These are phyloP conservation scores for Sycophila sp. DNA, from an alignment of 1,140 invertebrate genomes.

Conservation along the genomic window DNA sequence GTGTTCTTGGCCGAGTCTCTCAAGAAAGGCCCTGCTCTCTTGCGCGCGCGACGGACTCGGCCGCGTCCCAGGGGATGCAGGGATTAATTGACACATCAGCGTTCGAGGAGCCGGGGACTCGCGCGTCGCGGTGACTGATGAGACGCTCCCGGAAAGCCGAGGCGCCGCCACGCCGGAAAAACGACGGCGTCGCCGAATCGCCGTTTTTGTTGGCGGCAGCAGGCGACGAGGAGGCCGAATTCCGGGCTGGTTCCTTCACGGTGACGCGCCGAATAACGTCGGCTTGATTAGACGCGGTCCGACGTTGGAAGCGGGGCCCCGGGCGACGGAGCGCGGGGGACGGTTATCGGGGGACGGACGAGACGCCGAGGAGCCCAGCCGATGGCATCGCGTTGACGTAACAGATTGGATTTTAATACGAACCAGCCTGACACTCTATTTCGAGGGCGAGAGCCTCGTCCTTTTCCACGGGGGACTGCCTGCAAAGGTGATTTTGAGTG, in stretches of 20 bases:
- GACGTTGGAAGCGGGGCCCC: neutral
- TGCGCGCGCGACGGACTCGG: too few species aligned
- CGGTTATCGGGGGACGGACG: neutral
- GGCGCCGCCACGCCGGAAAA: constrained; percentile 12
- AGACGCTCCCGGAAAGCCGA: constrained; percentile 45
- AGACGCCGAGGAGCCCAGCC: too few species aligned
- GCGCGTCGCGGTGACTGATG: constrained; percentile 53
- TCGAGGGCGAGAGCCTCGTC: too few species aligned
- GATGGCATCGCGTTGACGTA: constrained; percentile 6
- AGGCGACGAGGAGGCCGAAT: constrained; percentile 20
- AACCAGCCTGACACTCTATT: constrained; percentile 12
- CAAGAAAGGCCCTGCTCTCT: too few species aligned
- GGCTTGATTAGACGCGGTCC: constrained; percentile 9
- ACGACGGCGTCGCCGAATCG: too few species aligned
- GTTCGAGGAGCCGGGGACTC: constrained; percentile 26
- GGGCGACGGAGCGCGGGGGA: neutral
- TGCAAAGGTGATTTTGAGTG: too few species aligned
- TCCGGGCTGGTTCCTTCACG: neutral
- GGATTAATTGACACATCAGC: constrained; percentile 61
- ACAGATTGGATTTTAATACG: constrained; percentile 36
- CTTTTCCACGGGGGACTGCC: too few species aligned
- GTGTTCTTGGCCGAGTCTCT: too few species aligned
- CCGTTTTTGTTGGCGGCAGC: constrained; percentile 36
- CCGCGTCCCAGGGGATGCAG: constrained; percentile 46
- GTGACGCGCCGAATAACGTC: neutral